phyloP scores from a whole-genome alignment of 2,113 vertebrate species.

The Aviceda subcristata region DNA sequence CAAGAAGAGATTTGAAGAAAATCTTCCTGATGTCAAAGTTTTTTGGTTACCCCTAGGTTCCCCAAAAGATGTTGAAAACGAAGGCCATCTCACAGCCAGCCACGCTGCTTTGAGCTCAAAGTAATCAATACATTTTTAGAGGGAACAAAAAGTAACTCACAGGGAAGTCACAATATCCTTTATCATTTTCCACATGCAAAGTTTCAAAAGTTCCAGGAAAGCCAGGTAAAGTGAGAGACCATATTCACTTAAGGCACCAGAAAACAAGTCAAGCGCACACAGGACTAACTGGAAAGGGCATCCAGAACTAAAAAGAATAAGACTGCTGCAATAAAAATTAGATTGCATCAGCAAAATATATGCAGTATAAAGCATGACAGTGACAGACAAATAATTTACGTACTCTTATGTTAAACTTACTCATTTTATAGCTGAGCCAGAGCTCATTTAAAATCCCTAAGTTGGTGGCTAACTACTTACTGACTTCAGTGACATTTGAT shows the following conservation, averaged over 20 bases:
- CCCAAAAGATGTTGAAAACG: not conserved
- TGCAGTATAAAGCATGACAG: not conserved
- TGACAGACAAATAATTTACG: not conserved
- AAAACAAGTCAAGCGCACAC: not conserved
- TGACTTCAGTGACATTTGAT: not conserved
- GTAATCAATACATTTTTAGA: not conserved
- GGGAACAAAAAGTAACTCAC: constrained; percentile 5
- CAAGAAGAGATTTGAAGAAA: not conserved
- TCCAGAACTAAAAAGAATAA: not conserved
- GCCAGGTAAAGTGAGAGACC: not conserved
- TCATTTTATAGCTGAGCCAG: not conserved
- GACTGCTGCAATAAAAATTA: not conserved
- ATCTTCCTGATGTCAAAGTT: not conserved
- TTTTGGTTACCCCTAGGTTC: not conserved
- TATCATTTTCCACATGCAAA: not conserved
- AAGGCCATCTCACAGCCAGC: not conserved
- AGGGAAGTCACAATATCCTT: not conserved
- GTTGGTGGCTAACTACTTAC: not conserved
- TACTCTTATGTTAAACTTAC: not conserved
- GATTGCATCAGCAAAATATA: not conserved
- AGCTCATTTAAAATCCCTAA: not conserved
- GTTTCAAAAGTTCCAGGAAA: constrained; percentile 4
- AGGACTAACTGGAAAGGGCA: not conserved
- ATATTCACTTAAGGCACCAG: not conserved
- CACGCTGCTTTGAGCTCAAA: not conserved